Evolutionary conservation across 2,113 vertebrate genomes (phyloP), one percentile per base, ranked within the genome.

Genomic region (Pogona vitticeps): DNA sequence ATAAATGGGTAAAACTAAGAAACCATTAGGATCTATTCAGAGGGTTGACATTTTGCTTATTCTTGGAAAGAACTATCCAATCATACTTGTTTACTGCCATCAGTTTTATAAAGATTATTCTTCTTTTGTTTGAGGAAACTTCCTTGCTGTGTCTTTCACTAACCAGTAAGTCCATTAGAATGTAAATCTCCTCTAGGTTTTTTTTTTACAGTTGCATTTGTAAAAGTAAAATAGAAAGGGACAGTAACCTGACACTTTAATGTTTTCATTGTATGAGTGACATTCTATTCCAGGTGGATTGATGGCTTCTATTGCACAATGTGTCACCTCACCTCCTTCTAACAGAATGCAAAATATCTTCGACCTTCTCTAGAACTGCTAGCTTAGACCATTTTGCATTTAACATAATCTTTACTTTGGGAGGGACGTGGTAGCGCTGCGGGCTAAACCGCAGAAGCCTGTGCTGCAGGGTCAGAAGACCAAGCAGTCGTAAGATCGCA

Each of bases 241-340:
- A 85, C 72, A 83, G 76, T 88, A 92, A 89, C 80, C 84, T 86
- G 83, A 94, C 89, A 82, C 88, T 90, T 93, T 82, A 92, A 90
- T 90, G 92, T 88, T 10, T 46, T 71, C 78, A 83, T 89, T 56
- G 18, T 89, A 65, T 33, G 76, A 84, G 72, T 68, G 33, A 82
- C 81, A 90, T 61, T 83, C 70, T 76, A 76, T 93, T 90, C 89
- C 90, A 78, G 83, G 89, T 91, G 91, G 83, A 86, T 70, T 79
- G 6, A 0, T 6, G 89, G 23, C 4, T 1, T 38, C 83, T 93
- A 33, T 84, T 3, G 40, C 5, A 2, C 59, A 2, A 0, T 4
- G n/a, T 91, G 65, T 76, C 2, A 1, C 90, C 88, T 52, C 1
- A 0, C 76, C n/a, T 80, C 85, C 31, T 84, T 28, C 36, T 91